Conservation (phyloP, 2,888 invertebrate genomes). For the Leucophenga montana region DNA sequence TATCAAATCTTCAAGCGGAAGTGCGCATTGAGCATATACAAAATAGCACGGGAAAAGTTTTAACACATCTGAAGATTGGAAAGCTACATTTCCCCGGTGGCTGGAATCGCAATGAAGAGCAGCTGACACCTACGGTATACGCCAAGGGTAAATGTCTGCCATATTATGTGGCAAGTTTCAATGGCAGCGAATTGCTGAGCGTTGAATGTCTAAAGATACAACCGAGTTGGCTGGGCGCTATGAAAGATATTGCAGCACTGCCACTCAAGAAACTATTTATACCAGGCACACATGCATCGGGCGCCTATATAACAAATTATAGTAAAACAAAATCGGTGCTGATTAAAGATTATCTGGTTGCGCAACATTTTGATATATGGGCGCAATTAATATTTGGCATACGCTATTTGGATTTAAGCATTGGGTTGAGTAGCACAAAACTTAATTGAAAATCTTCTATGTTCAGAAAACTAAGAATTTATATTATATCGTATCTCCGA, state of each 20-base stretch:
- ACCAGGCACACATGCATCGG: slow-evolving; percentile 78
- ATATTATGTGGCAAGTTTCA: slow-evolving; percentile 82
- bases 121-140: slow-evolving; percentile 52
- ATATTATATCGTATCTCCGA: too few relatives aligned
- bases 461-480: slow-evolving; percentile 21
- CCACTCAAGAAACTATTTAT: slow-evolving; percentile 68
- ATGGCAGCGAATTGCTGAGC: slow-evolving; percentile 77
- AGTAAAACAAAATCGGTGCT: slow-evolving; percentile 60
- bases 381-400: slow-evolving; percentile 89
- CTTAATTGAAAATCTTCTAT: slow-evolving; percentile 29
- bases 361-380: slow-evolving; percentile 86
- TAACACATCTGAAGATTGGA: slow-evolving; percentile 72
- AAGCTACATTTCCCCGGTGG: slow-evolving; percentile 77
- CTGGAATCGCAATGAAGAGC: slow-evolving; percentile 75
- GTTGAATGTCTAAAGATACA: slow-evolving; percentile 84
- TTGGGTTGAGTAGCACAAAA: slow-evolving; percentile 78
- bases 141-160: slow-evolving; percentile 78
- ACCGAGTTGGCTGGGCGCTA: slow-evolving; percentile 89
- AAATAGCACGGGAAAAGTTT: slow-evolving; percentile 75
- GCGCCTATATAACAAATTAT: slow-evolving; percentile 73
- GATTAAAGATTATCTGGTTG: slow-evolving; percentile 72
- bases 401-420: slow-evolving; percentile 85
- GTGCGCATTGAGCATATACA: slow-evolving; percentile 64
- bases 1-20: slow-evolving; percentile 60
- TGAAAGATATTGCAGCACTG: slow-evolving; percentile 57